A percentile compares a stretch with the other conserved stretches of the same genome.
Conservation (phyloP, 2,888 invertebrate genomes). For the Drosophila stalkeri region DNA sequence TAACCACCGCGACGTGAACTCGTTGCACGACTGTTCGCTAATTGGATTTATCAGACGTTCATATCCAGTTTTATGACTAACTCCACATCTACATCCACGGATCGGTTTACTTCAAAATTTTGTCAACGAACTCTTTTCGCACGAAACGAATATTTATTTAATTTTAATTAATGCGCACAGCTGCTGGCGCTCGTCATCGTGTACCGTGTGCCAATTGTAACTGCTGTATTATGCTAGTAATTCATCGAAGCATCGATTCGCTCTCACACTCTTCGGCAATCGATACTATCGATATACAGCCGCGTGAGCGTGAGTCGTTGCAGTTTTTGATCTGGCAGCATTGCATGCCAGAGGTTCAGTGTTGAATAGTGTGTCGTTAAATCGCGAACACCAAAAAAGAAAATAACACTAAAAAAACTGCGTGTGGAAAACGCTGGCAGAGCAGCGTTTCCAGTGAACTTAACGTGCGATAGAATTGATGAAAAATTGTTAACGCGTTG, state of each 20-base stretch:
- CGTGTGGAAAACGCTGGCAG: constrained; percentile 63
- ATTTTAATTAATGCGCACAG: constrained; percentile 72
- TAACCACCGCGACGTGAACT: constrained; percentile 29
- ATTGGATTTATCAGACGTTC: constrained; percentile 30
- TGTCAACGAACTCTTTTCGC: constrained; percentile 48
- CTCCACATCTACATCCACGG: constrained; percentile 30
- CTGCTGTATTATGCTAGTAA: constrained; percentile 23
- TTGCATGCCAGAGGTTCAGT: constrained; percentile 21
- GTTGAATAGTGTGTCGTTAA: constrained; percentile 26
- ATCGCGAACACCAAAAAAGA: constrained; percentile 48
- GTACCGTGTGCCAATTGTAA: constrained; percentile 61
- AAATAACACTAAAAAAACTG: constrained; percentile 43
- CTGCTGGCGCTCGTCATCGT: constrained; percentile 67
- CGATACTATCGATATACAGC: neutral
- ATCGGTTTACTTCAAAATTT: constrained; percentile 58
- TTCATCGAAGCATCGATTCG: constrained; percentile 26
- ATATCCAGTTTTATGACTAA: constrained; percentile 51
- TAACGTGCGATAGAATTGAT: constrained; percentile 33
- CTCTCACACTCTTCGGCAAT: neutral
- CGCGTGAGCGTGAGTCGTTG: neutral
- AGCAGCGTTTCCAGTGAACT: constrained; percentile 52
- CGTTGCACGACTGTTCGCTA: constrained; percentile 26
- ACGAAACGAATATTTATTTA: constrained; percentile 67
- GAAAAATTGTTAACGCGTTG: constrained; percentile 18
- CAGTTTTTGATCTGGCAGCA: constrained; percentile 25